Base-by-base conservation (phyloP, 2,797 vertebrate genomes). In the Hafferia zeledoni region DNA sequence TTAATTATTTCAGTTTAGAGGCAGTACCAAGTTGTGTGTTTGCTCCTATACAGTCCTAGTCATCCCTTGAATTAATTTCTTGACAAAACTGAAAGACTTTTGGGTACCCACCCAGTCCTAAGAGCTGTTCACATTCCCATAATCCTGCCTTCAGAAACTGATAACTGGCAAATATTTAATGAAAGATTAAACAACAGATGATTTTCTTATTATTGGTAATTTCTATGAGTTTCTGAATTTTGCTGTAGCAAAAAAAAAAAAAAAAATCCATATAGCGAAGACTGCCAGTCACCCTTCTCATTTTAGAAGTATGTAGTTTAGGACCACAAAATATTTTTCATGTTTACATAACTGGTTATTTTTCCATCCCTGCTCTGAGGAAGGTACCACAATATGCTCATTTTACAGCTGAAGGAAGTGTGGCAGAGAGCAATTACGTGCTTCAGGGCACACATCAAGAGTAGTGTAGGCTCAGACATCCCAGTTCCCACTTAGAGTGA, bases 1-100 rank as follows among this genome's bases (percentile, higher is more conserved):
- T 81, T 96, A 79, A 89, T 86, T 79, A 65, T 59, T 95, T 78
- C 89, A 87, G 47, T 91, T 95, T 85, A 83, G 83, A 93, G 74
- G 64, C 90, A 90, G 70, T n/a, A 25, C 49, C 8, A 4, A 71
- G 81, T 59, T 68, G 44, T n/a, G 49, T 5, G 33, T 79, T 87
- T 89, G 68, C 76, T 97, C 75, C 60, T 69, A 1, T 68, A n/a
- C 4, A 37, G 76, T 75, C 76, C 77, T 83, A 49, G 13, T 55
- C 47, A 77, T 41, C 47, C 13, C 27, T 77, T 37, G 43, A 78
- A 47, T 72, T 33, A 30, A 76, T 35, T 11, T 65, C 43, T 64
- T 63, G 17, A 43, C 30, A 59, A 44, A 89, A 19, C 61, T 90
- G 74, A 24, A 90, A 61, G 30, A 47, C 44, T 81, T 94, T 55